phyloP scores from a whole-genome alignment of 2,888 invertebrate species.

The Drosophila greeni region DNA sequence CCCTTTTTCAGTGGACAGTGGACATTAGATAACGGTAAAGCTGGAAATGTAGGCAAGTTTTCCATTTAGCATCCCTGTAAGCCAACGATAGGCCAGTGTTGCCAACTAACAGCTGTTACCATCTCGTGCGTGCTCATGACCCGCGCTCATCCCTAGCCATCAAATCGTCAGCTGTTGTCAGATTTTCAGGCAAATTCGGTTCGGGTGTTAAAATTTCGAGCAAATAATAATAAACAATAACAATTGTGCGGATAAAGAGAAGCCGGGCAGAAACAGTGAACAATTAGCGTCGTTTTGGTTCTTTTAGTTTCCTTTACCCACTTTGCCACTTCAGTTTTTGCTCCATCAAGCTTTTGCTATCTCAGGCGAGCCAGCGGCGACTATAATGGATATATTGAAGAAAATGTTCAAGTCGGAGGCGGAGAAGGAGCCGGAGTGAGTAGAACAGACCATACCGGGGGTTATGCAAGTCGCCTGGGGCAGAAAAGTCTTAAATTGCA shows the following conservation, averaged over 20 bases:
- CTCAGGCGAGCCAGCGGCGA: slow-evolving; percentile 15
- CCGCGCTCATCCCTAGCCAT: slow-evolving; percentile 1
- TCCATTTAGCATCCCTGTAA: too few relatives aligned
- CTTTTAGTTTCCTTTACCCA: slow-evolving; percentile 63
- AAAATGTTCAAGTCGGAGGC: slow-evolving; percentile 68
- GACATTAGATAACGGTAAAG: too few relatives aligned
- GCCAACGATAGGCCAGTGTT: too few relatives aligned
- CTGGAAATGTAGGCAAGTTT: too few relatives aligned
- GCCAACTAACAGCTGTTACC: slow-evolving; percentile 8
- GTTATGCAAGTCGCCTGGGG: slow-evolving; percentile 27
- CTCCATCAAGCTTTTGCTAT: slow-evolving; percentile 10
- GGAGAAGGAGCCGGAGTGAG: slow-evolving; percentile 61
- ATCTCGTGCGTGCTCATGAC: not conserved
- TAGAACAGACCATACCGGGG: not conserved
- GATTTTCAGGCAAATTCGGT: slow-evolving; percentile 31
- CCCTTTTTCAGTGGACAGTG: too few relatives aligned
- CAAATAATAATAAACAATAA: slow-evolving; percentile 37
- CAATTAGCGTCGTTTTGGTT: slow-evolving; percentile 61
- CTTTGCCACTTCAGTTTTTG: slow-evolving; percentile 24
- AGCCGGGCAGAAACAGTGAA: slow-evolving; percentile 17
- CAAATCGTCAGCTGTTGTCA: slow-evolving; percentile 29
- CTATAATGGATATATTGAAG: slow-evolving; percentile 67
- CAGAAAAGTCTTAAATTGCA: slow-evolving; percentile 5
- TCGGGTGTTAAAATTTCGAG: slow-evolving; percentile 27
- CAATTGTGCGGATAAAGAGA: slow-evolving; percentile 18